Evolutionary conservation across 2,888 invertebrate species (phyloP).

Genomic region (Disparrhopalites patrizii): DNA sequence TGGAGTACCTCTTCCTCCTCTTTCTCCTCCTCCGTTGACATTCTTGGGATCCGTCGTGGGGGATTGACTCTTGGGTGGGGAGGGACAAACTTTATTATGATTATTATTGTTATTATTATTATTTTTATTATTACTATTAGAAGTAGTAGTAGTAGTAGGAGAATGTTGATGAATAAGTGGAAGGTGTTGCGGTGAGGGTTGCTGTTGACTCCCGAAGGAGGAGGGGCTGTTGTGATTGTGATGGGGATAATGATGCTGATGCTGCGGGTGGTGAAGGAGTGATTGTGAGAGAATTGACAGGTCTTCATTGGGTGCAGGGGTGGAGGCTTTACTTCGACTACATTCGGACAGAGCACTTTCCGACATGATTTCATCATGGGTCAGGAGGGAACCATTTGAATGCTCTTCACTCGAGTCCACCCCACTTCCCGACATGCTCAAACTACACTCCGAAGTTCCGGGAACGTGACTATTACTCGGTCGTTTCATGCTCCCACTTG

Average conservation of each 20-base stretch:
- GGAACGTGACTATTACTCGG: constrained; percentile 19
- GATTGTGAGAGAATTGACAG: constrained; percentile 16
- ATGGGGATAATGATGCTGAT: constrained; percentile 10
- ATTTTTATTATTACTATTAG: too few relatives aligned
- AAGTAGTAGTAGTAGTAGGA: background rate
- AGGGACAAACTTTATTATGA: background rate
- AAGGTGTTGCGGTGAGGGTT: background rate
- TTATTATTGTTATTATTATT: too few relatives aligned
- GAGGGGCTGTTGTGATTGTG: constrained; percentile 25
- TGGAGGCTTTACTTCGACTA: constrained; percentile 37
- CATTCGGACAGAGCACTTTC: constrained; percentile 48
- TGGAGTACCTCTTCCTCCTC: too few relatives aligned
- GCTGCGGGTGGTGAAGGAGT: constrained; percentile 22
- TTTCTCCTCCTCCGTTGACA: too few relatives aligned
- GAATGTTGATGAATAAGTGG: constrained; percentile 9
- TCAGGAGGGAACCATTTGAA: constrained; percentile 49
- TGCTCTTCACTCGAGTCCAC: constrained; percentile 47
- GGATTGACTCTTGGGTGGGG: background rate
- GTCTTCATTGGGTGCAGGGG: constrained; percentile 38
- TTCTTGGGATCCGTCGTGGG: background rate
- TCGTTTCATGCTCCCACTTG: constrained; percentile 7
- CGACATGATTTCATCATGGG: constrained; percentile 49
- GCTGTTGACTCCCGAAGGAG: constrained; percentile 19
- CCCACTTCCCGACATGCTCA: constrained; percentile 39
- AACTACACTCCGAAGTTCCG: constrained; percentile 36